A percentile compares a stretch with the other conserved stretches of the same genome.
Conservation (phyloP, 1,140 invertebrate species). For the Bombus terrestris region DNA sequence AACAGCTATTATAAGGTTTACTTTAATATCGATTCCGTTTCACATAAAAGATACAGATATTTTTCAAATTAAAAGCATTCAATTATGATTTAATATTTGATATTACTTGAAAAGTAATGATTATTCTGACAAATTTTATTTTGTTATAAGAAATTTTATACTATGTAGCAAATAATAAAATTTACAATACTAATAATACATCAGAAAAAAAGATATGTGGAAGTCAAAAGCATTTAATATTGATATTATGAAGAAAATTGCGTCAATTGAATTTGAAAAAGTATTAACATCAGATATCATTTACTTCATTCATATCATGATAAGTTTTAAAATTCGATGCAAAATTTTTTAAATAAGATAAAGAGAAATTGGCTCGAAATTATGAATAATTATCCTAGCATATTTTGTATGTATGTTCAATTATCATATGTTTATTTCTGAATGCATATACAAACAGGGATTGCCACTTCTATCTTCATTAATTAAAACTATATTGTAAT, state of each 20-base stretch:
- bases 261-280: not conserved
- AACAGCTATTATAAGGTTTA: not conserved
- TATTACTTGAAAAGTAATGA: not conserved
- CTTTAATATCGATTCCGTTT: conserved; percentile 4
- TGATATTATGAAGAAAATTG: not conserved
- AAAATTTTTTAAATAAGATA: not conserved
- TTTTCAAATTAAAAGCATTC: conserved; percentile 32
- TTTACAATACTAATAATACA: not conserved
- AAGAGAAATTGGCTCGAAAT: conserved; percentile 57
- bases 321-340: conserved; percentile 1
- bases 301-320: conserved; percentile 3
- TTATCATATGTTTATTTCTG: conserved; percentile 55
- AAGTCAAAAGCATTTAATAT: not conserved
- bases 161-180: not conserved
- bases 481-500: conserved; percentile 70
- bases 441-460: conserved; percentile 71
- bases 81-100: conserved; percentile 9
- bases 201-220: not conserved
- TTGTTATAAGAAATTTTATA: conserved; percentile 6
- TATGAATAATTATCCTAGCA: conserved; percentile 49
- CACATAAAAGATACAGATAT: conserved; percentile 37
- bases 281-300: not conserved
- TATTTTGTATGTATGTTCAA: conserved; percentile 36
- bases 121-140: conserved; percentile 14
- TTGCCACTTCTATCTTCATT: conserved; percentile 56